A percentile compares a stretch with the other conserved stretches of the same genome.
Evolutionary conservation across 2,113 vertebrate genomes (phyloP).

Genomic region (Ovis canadensis): DNA sequence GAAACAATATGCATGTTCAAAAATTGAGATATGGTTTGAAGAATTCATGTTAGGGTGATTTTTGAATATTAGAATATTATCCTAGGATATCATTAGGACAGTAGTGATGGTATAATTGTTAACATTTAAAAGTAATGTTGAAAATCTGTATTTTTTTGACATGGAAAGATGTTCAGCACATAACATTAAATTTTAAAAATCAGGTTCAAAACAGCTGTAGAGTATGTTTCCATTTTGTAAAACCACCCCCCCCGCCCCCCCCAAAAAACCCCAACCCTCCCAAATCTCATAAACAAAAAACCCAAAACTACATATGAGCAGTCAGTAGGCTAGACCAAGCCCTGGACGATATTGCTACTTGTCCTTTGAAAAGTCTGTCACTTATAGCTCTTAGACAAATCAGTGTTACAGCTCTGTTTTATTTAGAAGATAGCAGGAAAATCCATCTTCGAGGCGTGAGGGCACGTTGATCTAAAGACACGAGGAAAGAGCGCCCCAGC

Average conservation of each 20-base stretch:
- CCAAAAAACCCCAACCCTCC: not conserved
- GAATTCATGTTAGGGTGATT: not conserved
- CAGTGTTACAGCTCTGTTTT: no score
- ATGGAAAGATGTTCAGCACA: not conserved
- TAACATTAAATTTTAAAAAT: not conserved
- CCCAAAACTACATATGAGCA: not conserved
- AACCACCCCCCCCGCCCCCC: not conserved
- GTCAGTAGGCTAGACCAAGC: not conserved
- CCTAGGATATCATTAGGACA: not conserved
- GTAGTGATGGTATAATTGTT: not conserved
- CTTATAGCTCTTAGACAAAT: no score
- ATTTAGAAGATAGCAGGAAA: no score
- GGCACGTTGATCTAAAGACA: no score
- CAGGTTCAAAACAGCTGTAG: not conserved
- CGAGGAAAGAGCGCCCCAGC: no score
- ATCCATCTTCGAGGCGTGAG: no score
- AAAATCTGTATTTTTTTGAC: not conserved
- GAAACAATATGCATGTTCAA: not conserved
- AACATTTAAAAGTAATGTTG: not conserved
- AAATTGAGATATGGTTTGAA: not conserved
- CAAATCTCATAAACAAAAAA: not conserved
- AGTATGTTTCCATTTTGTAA: not conserved
- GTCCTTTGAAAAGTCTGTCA: not conserved
- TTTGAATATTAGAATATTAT: not conserved
- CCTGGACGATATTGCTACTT: rapidly evolving